These are phyloP conservation scores for Pyrgus malvae DNA, from an alignment of 2,888 invertebrate genomes.

Conservation along the genomic window DNA sequence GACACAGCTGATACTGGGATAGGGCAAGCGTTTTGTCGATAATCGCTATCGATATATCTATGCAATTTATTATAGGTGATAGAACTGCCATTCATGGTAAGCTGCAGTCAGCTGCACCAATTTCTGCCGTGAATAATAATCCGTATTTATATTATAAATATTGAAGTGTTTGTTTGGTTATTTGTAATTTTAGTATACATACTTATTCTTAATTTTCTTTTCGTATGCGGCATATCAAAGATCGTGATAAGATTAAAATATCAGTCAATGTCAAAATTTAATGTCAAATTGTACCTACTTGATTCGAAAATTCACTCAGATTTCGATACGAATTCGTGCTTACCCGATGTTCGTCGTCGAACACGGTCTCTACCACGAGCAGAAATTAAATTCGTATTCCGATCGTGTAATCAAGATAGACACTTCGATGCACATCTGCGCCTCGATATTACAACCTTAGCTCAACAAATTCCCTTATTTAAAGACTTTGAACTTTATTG, in stretches of 20 bases:
- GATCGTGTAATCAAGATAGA: constrained; percentile 70
- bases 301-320: not conserved
- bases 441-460: constrained; percentile 38
- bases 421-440: constrained; percentile 72
- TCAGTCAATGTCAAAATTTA: too few species aligned
- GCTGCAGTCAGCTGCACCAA: too few species aligned
- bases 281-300: not conserved
- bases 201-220: too few species aligned
- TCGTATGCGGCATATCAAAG: too few species aligned
- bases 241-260: too few species aligned
- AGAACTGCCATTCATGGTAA: too few species aligned
- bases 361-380: constrained; percentile 28
- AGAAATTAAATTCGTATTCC: constrained; percentile 68
- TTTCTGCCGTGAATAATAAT: too few species aligned
- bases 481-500: constrained; percentile 40
- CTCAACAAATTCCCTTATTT: not conserved
- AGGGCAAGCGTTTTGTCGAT: not conserved
- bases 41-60: not conserved
- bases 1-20: constrained; percentile 28
- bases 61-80: too few species aligned
- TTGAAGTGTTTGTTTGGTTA: too few species aligned
- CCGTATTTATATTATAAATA: too few species aligned
- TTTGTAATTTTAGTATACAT: too few species aligned
- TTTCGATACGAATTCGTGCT: constrained; percentile 10
- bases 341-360: constrained; percentile 27